Evolutionary conservation across 2,113 vertebrate species (phyloP).

Genomic region (Hippocampus barbouri): DNA sequence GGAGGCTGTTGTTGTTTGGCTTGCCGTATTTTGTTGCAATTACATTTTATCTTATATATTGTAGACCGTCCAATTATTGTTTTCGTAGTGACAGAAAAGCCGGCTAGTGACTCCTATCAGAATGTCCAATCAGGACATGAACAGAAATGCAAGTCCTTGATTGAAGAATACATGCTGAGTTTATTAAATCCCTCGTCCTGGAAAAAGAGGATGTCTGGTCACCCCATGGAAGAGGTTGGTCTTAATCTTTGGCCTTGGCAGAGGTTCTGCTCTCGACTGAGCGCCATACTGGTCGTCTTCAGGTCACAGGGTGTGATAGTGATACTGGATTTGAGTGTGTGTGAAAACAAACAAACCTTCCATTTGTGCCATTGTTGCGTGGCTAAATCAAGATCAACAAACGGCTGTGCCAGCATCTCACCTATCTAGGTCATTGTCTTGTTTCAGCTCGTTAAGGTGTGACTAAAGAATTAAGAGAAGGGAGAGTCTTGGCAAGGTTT

Average conservation of each 20-base stretch:
- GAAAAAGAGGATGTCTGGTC: background rate
- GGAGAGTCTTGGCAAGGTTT: conserved; percentile 15
- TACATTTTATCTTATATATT: background rate
- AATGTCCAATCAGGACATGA: background rate
- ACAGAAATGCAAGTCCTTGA: background rate
- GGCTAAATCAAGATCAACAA: conserved; percentile 41
- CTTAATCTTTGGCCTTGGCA: background rate
- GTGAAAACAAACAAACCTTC: conserved; percentile 21
- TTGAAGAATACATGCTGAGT: background rate
- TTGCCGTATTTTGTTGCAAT: background rate
- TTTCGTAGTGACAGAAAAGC: too few species aligned
- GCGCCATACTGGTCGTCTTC: background rate
- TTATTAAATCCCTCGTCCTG: background rate
- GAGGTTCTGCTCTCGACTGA: background rate
- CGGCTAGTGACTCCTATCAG: too few species aligned
- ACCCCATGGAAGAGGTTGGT: background rate
- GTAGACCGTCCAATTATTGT: background rate
- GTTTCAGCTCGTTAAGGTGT: conserved; percentile 46
- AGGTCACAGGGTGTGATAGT: background rate
- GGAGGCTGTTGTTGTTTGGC: background rate
- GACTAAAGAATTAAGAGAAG: conserved; percentile 34
- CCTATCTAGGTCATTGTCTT: conserved; percentile 60
- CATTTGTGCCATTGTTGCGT: conserved; percentile 9
- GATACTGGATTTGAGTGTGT: conserved; percentile 18
- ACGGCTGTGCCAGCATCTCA: conserved; percentile 30